Evolutionary conservation across 2,888 invertebrate species (phyloP), one percentile per base, ranked within the genome.

Genomic region (Phengaris arion): DNA sequence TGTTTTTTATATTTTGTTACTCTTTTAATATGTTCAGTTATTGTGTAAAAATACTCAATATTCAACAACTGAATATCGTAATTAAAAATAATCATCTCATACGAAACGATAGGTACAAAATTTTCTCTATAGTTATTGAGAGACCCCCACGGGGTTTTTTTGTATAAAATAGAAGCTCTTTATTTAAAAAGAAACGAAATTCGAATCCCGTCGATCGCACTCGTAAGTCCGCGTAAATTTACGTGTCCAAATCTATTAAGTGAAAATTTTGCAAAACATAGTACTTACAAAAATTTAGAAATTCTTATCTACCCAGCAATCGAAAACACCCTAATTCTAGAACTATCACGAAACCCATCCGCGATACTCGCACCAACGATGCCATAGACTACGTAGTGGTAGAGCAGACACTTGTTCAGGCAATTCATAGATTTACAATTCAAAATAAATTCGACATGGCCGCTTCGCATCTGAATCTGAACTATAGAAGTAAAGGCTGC

Each of bases 201-300:
- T 80, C 78, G 78, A 81, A 80, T 75, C 80, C 79, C 78, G 81
- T 81, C 46, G 13, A 1, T 35, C 46, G 22, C 54, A 35, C 72
- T 72, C 72, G 51, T 35, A 35, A 35, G 35, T 52, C 52, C 72
- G 78, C 89, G 91, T 90, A 85, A 81, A 82, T 81, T 89, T 89
- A 88, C 84, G 93, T 93, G 93, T 91, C 88, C 91, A 89, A 90
- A 87, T 89, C 91, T 92, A 92, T 85, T 89, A 89, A 92, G 93
- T 93, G 93, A 93, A 93, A 92, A 92, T 92, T 93, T 93, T 86
- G 93, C 93, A 93, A 93, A 93, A 93, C 93, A 93, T 92, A 93
- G 93, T 93, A 93, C n/a, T n/a, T n/a, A n/a, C 88, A 93, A 93
- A 93, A 93, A 86, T 93, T 91, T 91, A 92, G 91, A 92, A 92